Percentiles rank a stretch among this genome's conserved stretches.
phyloP scores from a whole-genome alignment of 2,113 vertebrate species.

The Centropus bengalensis region DNA sequence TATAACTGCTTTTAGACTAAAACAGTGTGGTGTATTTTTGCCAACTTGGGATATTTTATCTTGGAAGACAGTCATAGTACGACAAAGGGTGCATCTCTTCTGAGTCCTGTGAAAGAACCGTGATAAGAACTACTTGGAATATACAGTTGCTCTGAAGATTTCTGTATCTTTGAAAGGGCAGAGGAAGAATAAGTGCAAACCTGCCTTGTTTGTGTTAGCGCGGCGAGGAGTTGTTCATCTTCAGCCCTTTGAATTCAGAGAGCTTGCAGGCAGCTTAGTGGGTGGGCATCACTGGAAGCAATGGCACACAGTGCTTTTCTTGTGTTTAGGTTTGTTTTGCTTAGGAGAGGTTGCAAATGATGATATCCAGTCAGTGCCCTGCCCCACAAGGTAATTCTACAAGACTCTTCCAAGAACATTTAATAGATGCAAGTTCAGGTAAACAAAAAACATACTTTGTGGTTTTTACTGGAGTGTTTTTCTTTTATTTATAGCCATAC shows the following conservation, averaged over 20 bases:
- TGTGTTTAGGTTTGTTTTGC: not conserved
- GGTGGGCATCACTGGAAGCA: slow-evolving; percentile 21
- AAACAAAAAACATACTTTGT: not conserved
- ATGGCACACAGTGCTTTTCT: not conserved
- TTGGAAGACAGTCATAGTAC: not conserved
- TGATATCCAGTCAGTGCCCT: not conserved
- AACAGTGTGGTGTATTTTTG: not conserved
- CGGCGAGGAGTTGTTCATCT: not conserved
- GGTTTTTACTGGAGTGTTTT: not conserved
- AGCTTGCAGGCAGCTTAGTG: not conserved
- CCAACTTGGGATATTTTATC: not conserved
- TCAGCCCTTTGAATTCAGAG: not conserved
- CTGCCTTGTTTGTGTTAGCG: slow-evolving; percentile 14
- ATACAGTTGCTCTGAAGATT: not conserved
- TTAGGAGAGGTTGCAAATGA: not conserved
- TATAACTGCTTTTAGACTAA: not conserved
- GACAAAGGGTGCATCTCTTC: not conserved
- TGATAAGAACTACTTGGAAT: not conserved
- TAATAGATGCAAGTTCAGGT: not conserved
- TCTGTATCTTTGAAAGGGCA: not conserved
- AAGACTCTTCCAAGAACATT: not conserved
- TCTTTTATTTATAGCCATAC: not conserved
- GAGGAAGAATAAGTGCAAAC: not conserved
- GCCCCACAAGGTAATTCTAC: not conserved
- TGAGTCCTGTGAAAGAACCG: not conserved